These are phyloP conservation scores for Indicator maculatus DNA, from an alignment of 2,113 vertebrate genomes.

Conservation along the genomic window DNA sequence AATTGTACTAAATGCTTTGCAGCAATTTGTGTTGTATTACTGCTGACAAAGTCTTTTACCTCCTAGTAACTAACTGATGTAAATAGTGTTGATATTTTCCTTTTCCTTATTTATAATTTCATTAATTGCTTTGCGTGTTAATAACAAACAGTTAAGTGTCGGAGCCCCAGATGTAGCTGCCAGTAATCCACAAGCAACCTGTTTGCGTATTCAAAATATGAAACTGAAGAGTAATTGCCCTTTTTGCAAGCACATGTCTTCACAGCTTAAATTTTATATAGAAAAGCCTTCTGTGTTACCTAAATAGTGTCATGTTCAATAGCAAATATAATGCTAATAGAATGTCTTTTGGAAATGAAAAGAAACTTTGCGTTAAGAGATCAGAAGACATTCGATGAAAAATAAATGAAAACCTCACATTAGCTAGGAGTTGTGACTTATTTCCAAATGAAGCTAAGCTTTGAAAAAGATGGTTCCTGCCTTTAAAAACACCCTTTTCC, in stretches of 20 bases:
- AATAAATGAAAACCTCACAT: not conserved
- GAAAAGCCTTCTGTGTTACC: not conserved
- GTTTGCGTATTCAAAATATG: not conserved
- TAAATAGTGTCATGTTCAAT: not conserved
- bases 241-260: not conserved
- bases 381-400: not conserved
- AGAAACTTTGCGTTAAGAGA: not conserved
- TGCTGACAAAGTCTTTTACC: slow-evolving; percentile 59
- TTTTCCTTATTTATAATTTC: slow-evolving; percentile 43
- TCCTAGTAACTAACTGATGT: slow-evolving; percentile 26
- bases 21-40: slow-evolving; percentile 62
- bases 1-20: slow-evolving; percentile 27
- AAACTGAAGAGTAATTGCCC: not conserved
- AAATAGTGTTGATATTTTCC: slow-evolving; percentile 26
- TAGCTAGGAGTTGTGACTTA: not conserved
- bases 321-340: not conserved
- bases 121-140: slow-evolving; percentile 53
- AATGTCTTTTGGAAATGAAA: not conserved
- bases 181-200: slow-evolving; percentile 25
- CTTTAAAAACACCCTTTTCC: not conserved
- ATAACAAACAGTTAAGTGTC: slow-evolving; percentile 30
- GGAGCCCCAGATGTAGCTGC: slow-evolving; percentile 18
- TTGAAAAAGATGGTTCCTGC: not conserved
- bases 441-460: not conserved
- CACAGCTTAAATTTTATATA: not conserved